These are phyloP conservation scores for Eudyptes chrysolophus DNA, from an alignment of 2,113 vertebrate genomes.

Conservation along the genomic window DNA sequence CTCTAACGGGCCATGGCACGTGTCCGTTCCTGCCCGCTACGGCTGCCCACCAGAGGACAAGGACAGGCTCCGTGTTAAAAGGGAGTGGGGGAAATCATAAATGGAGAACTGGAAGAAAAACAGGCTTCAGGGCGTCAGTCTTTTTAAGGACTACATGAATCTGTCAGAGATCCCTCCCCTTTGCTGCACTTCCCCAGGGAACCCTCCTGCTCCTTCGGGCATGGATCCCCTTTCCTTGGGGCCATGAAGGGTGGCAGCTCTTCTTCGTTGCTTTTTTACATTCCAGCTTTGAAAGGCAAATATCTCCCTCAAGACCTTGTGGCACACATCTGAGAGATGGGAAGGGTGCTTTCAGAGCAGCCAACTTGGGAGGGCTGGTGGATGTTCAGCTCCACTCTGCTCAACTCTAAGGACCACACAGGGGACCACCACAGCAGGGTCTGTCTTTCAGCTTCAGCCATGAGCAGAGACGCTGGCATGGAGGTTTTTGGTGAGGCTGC, in stretches of 20 bases:
- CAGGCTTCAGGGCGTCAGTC: background rate
- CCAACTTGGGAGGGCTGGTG: background rate
- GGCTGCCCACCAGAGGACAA: background rate
- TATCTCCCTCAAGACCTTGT: background rate
- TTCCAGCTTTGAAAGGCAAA: background rate
- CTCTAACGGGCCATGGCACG: background rate
- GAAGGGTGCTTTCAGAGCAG: background rate
- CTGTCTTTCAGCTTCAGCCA: slow-evolving; percentile 60
- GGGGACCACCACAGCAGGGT: background rate
- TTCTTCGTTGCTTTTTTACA: background rate
- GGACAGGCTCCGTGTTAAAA: background rate
- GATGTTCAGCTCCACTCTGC: background rate
- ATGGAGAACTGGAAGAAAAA: background rate
- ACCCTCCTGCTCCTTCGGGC: background rate
- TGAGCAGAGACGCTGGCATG: slow-evolving; percentile 80
- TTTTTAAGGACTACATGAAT: background rate
- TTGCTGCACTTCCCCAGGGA: background rate
- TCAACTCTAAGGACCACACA: rapidly evolving
- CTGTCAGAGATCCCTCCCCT: background rate
- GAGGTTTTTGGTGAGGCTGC: slow-evolving; percentile 78
- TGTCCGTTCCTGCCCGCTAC: background rate
- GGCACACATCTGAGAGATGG: background rate
- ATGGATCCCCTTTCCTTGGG: background rate
- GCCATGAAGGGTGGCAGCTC: background rate
- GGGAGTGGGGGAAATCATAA: background rate